phyloP scores from a whole-genome alignment of 2,113 vertebrate genomes.

The Acanthisitta chloris region DNA sequence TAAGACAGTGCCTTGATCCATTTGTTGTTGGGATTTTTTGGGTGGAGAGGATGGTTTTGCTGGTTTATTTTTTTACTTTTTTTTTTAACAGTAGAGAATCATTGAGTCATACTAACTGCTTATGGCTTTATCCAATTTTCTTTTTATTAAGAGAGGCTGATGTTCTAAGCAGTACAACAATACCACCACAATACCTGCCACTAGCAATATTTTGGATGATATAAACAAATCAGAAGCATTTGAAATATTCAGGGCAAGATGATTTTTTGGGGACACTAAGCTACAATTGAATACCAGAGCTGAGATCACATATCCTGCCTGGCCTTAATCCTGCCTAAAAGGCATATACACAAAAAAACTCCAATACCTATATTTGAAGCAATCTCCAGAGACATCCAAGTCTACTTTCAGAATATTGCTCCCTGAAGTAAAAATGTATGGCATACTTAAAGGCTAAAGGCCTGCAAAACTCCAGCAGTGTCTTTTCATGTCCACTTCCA shows the following conservation, averaged over 20 bases:
- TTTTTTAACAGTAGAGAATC: background rate
- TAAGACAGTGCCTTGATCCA: background rate
- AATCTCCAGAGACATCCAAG: background rate
- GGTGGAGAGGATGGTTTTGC: no score
- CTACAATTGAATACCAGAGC: conserved; percentile 1
- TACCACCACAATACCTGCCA: background rate
- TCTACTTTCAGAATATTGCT: background rate
- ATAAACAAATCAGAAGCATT: conserved; percentile 28
- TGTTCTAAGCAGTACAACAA: background rate
- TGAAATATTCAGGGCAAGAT: conserved; percentile 45
- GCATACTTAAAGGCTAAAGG: background rate
- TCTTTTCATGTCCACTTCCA: background rate
- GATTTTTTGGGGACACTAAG: background rate
- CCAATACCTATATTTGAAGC: background rate
- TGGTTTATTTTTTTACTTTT: background rate
- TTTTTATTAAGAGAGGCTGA: background rate
- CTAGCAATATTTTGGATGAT: background rate
- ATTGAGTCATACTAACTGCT: background rate
- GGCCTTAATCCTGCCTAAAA: background rate
- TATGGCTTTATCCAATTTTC: background rate
- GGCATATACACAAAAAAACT: background rate
- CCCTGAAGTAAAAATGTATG: background rate
- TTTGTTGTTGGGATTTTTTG: background rate
- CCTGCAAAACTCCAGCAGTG: background rate
- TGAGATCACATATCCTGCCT: conserved; percentile 1